phyloP scores from a whole-genome alignment of 2,797 vertebrate species.

The Schizopygopsis malacanthus region DNA sequence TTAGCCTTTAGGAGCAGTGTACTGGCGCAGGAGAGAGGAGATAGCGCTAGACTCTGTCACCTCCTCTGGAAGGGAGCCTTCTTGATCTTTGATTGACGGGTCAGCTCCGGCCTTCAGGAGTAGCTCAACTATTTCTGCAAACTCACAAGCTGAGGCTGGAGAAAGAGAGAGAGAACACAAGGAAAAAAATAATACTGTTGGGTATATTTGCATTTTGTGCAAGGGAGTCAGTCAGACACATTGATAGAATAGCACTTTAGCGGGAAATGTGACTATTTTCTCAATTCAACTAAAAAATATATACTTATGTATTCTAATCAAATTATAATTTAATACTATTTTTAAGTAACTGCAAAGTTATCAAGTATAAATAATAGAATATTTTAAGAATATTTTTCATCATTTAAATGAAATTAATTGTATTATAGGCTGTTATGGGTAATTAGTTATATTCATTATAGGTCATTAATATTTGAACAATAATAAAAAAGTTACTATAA shows the following conservation, averaged over 20 bases:
- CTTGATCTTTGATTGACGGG: slow-evolving; percentile 89
- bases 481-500: neutral
- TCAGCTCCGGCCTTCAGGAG: slow-evolving; percentile 89
- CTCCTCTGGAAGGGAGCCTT: slow-evolving; percentile 92
- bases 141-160: slow-evolving; percentile 93
- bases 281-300: too few species aligned
- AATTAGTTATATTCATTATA: neutral
- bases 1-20: slow-evolving; percentile 80
- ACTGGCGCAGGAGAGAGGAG: slow-evolving; percentile 83
- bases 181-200: neutral
- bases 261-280: neutral
- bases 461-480: neutral
- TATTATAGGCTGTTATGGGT: neutral
- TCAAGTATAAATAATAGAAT: neutral
- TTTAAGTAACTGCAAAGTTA: neutral
- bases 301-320: too few species aligned
- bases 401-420: neutral
- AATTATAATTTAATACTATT: too few species aligned
- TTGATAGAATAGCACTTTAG: neutral
- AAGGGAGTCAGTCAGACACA: neutral
- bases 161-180: slow-evolving; percentile 13
- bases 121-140: slow-evolving; percentile 92
- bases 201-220: neutral
- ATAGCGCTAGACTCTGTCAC: slow-evolving; percentile 91
- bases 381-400: neutral